Evolutionary conservation across 2,888 invertebrate genomes (phyloP).

Genomic region (Microplitis deprimator): DNA sequence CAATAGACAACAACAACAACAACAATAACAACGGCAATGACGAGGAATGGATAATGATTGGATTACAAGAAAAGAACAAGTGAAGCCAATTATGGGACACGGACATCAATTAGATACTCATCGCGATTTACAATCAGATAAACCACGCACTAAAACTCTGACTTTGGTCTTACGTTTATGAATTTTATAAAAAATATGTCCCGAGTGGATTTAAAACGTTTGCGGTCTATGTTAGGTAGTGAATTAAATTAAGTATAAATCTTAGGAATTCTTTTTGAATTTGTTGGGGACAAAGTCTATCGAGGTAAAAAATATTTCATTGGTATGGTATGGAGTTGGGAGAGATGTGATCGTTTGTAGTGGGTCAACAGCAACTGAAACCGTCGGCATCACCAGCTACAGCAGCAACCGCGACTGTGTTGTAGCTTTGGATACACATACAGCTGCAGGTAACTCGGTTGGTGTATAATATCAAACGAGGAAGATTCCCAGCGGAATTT

Average conservation of each 20-base stretch:
- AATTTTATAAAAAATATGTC: not conserved
- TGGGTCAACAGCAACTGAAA: no score
- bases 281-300: no score
- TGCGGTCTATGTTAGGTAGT: not conserved
- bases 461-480: conserved; percentile 6
- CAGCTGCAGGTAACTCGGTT: no score
- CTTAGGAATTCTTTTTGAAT: not conserved
- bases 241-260: not conserved
- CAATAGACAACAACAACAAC: conserved; percentile 52
- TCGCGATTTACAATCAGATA: conserved; percentile 17
- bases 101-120: conserved; percentile 47
- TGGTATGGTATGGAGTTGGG: no score
- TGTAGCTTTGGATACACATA: no score
- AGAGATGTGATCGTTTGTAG: no score
- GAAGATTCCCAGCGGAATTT: conserved; percentile 50
- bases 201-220: not conserved
- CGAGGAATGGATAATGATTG: conserved; percentile 63
- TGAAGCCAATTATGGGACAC: conserved; percentile 63
- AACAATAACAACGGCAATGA: conserved; percentile 48
- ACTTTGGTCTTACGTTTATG: not conserved
- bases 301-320: no score
- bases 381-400: no score
- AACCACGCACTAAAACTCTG: not conserved
- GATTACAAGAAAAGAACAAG: conserved; percentile 61
- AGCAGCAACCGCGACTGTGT: no score